Percentiles rank a stretch among this genome's conserved stretches.
phyloP scores from a whole-genome alignment of 1,140 invertebrate species.

The Dinothrombium tinctorium region DNA sequence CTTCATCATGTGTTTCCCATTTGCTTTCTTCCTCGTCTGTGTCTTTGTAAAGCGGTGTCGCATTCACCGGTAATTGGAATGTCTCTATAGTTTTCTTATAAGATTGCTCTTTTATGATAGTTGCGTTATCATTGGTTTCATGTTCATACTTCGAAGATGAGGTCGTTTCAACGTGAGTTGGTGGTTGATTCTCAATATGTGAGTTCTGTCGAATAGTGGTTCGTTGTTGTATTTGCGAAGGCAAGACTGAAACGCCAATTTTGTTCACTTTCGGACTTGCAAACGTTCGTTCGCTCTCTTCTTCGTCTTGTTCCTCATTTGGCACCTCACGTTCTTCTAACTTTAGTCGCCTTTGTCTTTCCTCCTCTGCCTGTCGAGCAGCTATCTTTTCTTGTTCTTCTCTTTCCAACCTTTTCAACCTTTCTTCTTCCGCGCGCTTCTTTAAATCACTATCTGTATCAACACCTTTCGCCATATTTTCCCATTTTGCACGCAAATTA shows the following conservation, averaged over 20 bases:
- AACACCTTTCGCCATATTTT: constrained; percentile 55
- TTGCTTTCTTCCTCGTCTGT: too few species aligned
- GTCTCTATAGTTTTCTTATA: too few species aligned
- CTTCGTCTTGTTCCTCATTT: neutral
- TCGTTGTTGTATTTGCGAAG: neutral
- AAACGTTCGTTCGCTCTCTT: neutral
- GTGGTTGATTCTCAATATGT: too few species aligned
- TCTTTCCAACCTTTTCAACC: constrained; percentile 17
- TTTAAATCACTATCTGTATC: constrained; percentile 19
- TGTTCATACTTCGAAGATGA: neutral
- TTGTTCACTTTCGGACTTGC: constrained; percentile 4
- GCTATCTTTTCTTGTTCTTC: constrained; percentile 16
- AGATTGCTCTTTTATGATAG: neutral
- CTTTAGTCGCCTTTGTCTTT: constrained; percentile 11
- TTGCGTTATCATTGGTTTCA: neutral
- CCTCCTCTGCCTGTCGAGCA: constrained; percentile 16
- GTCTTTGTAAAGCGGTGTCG: too few species aligned
- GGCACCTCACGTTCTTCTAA: neutral
- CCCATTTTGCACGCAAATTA: constrained; percentile 48
- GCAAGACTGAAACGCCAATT: constrained; percentile 7
- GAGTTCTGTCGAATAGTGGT: neutral
- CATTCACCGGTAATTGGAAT: too few species aligned
- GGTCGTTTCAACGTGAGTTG: neutral
- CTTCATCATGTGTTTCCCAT: neutral
- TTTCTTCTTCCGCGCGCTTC: constrained; percentile 30